These are phyloP conservation scores for Malacosoma neustria DNA, from an alignment of 2,888 invertebrate species.

Conservation along the genomic window DNA sequence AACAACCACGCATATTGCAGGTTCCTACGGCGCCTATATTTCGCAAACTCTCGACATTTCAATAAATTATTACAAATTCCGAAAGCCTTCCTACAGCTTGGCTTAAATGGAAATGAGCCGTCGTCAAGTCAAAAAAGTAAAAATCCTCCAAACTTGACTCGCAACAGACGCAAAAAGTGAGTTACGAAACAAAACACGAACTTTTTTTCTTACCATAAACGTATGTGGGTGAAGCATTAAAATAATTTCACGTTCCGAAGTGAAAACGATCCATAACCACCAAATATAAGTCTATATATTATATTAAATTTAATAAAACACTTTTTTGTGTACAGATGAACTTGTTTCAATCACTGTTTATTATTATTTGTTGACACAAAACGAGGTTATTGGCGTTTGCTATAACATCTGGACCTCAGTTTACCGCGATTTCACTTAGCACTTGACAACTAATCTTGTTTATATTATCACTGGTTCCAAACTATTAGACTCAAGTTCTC, in stretches of 20 bases:
- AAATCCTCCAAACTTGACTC: background rate
- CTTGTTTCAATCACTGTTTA: constrained; percentile 62
- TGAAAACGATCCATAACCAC: constrained; percentile 56
- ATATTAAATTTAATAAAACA: constrained; percentile 65
- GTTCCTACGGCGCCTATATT: background rate
- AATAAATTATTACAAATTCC: background rate
- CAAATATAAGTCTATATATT: constrained; percentile 54
- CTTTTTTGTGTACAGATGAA: constrained; percentile 41
- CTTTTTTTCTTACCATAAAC: constrained; percentile 69
- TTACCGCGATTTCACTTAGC: constrained; percentile 51
- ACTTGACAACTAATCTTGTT: constrained; percentile 21
- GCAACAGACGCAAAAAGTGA: constrained; percentile 14
- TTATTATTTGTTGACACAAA: constrained; percentile 66
- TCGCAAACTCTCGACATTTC: background rate
- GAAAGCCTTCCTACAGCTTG: background rate
- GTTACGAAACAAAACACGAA: constrained; percentile 65
- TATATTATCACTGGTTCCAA: constrained; percentile 16
- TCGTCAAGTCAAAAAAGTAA: background rate
- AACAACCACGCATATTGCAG: background rate
- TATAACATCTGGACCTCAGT: constrained; percentile 53
- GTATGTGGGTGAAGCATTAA: constrained; percentile 64
- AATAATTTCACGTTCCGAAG: constrained; percentile 46
- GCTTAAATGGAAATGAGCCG: background rate
- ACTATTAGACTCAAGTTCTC: constrained; percentile 13
- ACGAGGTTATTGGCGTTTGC: constrained; percentile 55